phyloP scores from a whole-genome alignment of 2,797 vertebrate species.

The Enteromius thamalakanensis region DNA sequence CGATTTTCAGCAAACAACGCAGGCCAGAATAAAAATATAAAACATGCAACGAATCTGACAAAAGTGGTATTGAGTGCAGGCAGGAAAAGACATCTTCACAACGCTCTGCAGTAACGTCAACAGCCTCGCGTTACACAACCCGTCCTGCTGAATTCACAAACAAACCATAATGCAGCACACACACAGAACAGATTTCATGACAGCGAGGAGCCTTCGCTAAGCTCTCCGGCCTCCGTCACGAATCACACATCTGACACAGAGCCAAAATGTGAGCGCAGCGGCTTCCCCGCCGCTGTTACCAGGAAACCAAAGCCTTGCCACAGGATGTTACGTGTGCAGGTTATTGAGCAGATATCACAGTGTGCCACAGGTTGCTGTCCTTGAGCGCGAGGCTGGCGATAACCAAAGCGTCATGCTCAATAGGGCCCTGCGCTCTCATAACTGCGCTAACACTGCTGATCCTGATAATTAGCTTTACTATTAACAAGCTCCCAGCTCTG shows the following conservation, averaged over 20 bases:
- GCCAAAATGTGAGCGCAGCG: conserved; percentile 11
- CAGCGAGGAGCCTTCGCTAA: conserved; percentile 51
- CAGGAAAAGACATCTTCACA: conserved; percentile 13
- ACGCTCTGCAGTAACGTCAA: conserved; percentile 57
- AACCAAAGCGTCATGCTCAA: neutral
- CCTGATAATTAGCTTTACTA: conserved; percentile 18
- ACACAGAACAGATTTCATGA: conserved; percentile 61
- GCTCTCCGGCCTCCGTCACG: conserved; percentile 35
- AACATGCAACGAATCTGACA: neutral
- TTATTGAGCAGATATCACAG: conserved; percentile 26
- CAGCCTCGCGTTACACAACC: conserved; percentile 67
- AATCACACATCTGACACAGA: conserved; percentile 30
- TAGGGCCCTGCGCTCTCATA: neutral
- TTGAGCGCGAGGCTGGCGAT: neutral
- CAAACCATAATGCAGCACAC: conserved; percentile 65
- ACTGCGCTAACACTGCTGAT: neutral
- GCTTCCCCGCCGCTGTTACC: conserved; percentile 58
- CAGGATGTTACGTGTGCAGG: conserved; percentile 29
- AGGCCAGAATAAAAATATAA: neutral
- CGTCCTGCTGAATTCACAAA: conserved; percentile 54
- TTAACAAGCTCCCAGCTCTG: neutral
- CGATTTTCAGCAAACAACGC: neutral
- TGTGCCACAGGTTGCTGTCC: conserved; percentile 15
- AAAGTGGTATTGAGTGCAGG: neutral
- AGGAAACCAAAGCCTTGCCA: conserved; percentile 61